Conservation (phyloP, 2,888 invertebrate genomes). For the Eristalis tenax region DNA sequence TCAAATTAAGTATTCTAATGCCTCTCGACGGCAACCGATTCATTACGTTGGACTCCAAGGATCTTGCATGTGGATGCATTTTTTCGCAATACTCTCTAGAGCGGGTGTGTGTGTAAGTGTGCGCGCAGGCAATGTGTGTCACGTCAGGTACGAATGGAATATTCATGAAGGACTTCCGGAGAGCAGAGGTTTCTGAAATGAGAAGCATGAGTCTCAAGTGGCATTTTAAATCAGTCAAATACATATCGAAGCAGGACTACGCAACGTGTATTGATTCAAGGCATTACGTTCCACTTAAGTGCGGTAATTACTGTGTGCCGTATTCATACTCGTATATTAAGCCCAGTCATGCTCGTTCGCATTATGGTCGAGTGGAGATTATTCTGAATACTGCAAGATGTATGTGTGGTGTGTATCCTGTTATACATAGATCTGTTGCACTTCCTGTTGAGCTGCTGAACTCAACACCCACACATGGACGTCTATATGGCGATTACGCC, state of each 20-base stretch:
- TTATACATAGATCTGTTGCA: neutral
- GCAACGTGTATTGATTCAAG: conserved; percentile 57
- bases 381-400: neutral
- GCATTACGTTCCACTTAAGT: conserved; percentile 57
- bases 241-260: neutral
- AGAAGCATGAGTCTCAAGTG: conserved; percentile 53
- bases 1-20: conserved; percentile 40
- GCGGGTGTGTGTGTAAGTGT: neutral
- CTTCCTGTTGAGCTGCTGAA: neutral
- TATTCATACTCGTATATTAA: conserved; percentile 54
- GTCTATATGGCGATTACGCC: neutral
- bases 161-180: conserved; percentile 60
- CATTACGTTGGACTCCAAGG: conserved; percentile 56
- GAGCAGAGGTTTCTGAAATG: conserved; percentile 25
- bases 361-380: conserved; percentile 5
- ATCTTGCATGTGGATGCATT: conserved; percentile 48
- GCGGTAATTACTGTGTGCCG: conserved; percentile 61
- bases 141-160: conserved; percentile 47
- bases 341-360: conserved; percentile 6
- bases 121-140: conserved; percentile 39
- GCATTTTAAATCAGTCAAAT: conserved; percentile 64
- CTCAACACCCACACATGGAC: neutral
- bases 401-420: neutral
- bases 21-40: conserved; percentile 53
- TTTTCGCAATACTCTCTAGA: conserved; percentile 20